Evolutionary conservation across 1,140 invertebrate species (phyloP), one percentile per base, ranked within the genome.

Genomic region (Anagrus nilaparvatae): DNA sequence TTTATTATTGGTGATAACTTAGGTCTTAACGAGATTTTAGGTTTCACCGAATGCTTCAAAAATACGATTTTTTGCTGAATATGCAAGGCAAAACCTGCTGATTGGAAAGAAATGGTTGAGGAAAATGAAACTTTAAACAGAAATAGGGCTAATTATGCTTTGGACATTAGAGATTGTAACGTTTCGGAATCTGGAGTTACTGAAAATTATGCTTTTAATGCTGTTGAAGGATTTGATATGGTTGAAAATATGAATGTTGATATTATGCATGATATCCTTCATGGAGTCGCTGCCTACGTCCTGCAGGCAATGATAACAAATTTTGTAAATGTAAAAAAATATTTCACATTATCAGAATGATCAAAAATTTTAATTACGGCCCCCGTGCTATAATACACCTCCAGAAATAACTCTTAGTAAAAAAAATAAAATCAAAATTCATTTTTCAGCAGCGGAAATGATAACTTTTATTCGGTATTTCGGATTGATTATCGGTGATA

Each of bases 1-100:
- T 20, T 47, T 4, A 14, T 51, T 9, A 8, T 40, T 10, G 36
- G 33, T 8, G 49, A 48, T 31, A 48, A 51, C 41, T 36, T 46
- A n/a, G 49, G 46, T 10, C 24, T 32, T 0, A 39, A 47, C 20
- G 24, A 21, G 8, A 29, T 50, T 7, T 40, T 40, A 10, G 49
- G 44, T 10, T 44, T 46, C 24, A 27, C 32, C 1, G 43, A 43
- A 40, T 39, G 31, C 35, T 51, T 51, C 27, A n/a, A 21, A 8
- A 31, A 33, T 1, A 46, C 33, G 14, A 30, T 30, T 42, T 34
- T 3, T 7, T 51, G 49, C 36, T 23, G 44, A 34, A 34, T 46
- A 40, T 48, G 47, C 23, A 23, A 6, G 4, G 16, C 41, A 39
- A 5, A 27, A 31, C 30, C 32, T 14, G 21, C 30, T 23, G 0